phyloP scores from a whole-genome alignment of 1,140 invertebrate species.

The Oreohelix idahoensis region DNA sequence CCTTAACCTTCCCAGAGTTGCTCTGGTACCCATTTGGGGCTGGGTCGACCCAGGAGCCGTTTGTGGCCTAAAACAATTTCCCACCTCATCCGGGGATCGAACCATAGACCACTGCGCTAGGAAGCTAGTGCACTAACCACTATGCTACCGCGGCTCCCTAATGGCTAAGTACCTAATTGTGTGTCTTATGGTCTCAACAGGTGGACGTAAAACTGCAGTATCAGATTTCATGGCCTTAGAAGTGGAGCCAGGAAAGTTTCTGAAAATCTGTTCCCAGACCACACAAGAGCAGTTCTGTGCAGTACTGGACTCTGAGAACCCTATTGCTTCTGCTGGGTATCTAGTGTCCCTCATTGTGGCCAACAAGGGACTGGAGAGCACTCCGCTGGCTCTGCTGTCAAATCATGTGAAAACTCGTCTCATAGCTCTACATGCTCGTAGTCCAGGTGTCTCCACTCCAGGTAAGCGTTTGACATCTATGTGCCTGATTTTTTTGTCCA shows the following conservation, averaged over 20 bases:
- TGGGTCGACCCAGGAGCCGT: no score
- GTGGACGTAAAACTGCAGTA: conserved; percentile 54
- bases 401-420: conserved; percentile 64
- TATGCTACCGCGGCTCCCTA: no score
- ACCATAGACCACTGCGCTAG: no score
- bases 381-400: conserved; percentile 62
- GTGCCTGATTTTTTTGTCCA: no score
- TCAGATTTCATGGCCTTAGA: conserved; percentile 67
- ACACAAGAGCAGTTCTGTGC: conserved; percentile 58
- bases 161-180: no score
- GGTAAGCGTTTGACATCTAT: no score
- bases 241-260: conserved; percentile 58
- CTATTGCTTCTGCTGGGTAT: conserved; percentile 57
- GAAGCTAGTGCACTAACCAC: no score
- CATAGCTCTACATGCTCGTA: conserved; percentile 53
- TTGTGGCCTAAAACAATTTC: no score
- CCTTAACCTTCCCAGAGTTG: no score
- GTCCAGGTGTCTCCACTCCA: conserved; percentile 20
- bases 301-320: conserved; percentile 47
- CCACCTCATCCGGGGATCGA: no score
- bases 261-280: conserved; percentile 60
- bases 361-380: conserved; percentile 63
- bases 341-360: conserved; percentile 64
- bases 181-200: no score
- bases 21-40: no score